Percentiles rank a stretch among this genome's conserved stretches.
phyloP scores from a whole-genome alignment of 2,888 invertebrate species.

The Philereme transversata region DNA sequence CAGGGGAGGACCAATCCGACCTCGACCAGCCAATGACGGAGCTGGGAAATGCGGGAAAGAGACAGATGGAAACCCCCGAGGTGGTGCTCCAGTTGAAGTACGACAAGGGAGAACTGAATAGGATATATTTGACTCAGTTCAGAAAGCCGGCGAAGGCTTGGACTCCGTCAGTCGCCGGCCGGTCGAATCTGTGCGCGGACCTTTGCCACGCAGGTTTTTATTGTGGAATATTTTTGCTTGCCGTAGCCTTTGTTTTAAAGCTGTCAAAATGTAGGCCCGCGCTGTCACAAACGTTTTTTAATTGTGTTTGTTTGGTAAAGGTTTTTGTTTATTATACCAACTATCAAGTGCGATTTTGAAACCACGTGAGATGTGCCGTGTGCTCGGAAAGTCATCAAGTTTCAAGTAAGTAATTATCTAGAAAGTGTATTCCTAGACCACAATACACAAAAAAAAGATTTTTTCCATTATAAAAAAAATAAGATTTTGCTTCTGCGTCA shows the following conservation, averaged over 20 bases:
- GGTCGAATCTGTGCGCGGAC: slow-evolving; percentile 71
- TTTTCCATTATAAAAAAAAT: no score
- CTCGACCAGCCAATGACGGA: slow-evolving; percentile 52
- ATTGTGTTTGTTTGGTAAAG: slow-evolving; percentile 21
- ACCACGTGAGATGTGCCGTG: neutral
- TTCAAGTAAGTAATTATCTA: no score
- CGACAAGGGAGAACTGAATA: slow-evolving; percentile 73
- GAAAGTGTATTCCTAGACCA: no score
- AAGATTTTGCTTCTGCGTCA: no score
- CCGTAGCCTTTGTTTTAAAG: slow-evolving; percentile 31
- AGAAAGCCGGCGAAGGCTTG: slow-evolving; percentile 56
- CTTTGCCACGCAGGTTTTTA: slow-evolving; percentile 76
- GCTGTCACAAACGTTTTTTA: slow-evolving; percentile 30
- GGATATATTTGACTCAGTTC: slow-evolving; percentile 78
- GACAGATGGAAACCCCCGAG: slow-evolving; percentile 64
- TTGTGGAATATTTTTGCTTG: slow-evolving; percentile 38
- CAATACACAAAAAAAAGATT: no score
- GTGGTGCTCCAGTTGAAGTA: slow-evolving; percentile 78
- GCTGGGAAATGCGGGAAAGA: slow-evolving; percentile 46
- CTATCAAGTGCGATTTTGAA: slow-evolving; percentile 8
- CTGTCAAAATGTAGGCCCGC: slow-evolving; percentile 36
- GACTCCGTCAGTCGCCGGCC: slow-evolving; percentile 65
- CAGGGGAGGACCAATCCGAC: slow-evolving; percentile 56
- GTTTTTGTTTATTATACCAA: slow-evolving; percentile 22
- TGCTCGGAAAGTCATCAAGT: neutral